Evolutionary conservation across 2,888 invertebrate species (phyloP).

Genomic region (Blastobasis lacticolella): DNA sequence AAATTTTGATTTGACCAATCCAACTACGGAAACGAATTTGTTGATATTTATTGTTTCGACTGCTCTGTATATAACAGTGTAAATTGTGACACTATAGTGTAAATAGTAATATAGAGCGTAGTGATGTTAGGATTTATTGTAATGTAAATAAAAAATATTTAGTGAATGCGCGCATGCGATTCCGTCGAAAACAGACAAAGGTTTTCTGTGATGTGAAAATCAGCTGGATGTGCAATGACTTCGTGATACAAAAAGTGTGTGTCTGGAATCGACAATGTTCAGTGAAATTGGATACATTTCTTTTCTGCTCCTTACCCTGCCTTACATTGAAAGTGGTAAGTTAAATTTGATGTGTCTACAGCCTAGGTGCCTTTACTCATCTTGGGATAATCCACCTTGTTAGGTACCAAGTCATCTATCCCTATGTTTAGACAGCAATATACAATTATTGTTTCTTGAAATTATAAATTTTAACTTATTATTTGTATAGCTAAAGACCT

Average conservation of each 20-base stretch:
- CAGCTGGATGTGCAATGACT: conserved; percentile 76
- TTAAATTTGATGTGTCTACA: conserved; percentile 15
- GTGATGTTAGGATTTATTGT: conserved; percentile 44
- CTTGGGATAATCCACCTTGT: background rate
- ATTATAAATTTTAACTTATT: background rate
- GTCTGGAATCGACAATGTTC: conserved; percentile 73
- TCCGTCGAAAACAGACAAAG: conserved; percentile 74
- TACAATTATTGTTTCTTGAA: background rate
- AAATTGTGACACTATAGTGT: too few relatives aligned
- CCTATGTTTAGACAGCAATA: background rate
- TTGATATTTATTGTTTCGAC: conserved; percentile 56
- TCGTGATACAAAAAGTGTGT: conserved; percentile 65
- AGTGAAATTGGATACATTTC: conserved; percentile 79
- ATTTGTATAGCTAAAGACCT: background rate
- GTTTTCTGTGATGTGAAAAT: conserved; percentile 75
- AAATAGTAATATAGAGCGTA: conserved; percentile 23
- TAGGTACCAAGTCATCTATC: background rate
- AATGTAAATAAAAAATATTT: conserved; percentile 72
- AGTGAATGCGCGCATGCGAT: conserved; percentile 72
- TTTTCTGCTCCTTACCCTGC: conserved; percentile 79
- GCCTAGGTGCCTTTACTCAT: background rate
- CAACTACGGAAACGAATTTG: conserved; percentile 33
- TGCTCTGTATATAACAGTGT: conserved; percentile 6
- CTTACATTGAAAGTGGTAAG: conserved; percentile 83
- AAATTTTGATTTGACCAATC: background rate